A percentile compares a stretch with the other conserved stretches of the same genome.
Evolutionary conservation across 2,888 invertebrate species (phyloP).

Genomic region (Ichneumoninae sp.): DNA sequence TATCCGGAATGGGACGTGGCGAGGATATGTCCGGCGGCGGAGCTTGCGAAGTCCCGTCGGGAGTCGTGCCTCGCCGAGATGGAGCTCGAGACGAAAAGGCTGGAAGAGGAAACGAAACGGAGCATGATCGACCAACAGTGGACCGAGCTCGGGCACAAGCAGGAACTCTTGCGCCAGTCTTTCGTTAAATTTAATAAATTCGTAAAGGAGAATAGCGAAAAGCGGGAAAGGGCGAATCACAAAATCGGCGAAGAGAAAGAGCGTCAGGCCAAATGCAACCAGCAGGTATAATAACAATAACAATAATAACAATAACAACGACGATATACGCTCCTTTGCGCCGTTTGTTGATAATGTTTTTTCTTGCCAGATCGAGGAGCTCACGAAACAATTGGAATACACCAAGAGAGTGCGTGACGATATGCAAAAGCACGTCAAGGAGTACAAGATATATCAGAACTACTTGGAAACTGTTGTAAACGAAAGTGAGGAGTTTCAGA

Average conservation of each 20-base stretch:
- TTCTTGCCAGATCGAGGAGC: slow-evolving; percentile 83
- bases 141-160: slow-evolving; percentile 86
- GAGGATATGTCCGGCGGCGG: slow-evolving; percentile 86
- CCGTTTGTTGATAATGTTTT: neutral
- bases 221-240: slow-evolving; percentile 87
- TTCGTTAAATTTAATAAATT: slow-evolving; percentile 88
- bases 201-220: slow-evolving; percentile 88
- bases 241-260: slow-evolving; percentile 86
- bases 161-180: slow-evolving; percentile 85
- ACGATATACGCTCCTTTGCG: neutral
- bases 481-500: slow-evolving; percentile 86
- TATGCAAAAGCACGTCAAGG: slow-evolving; percentile 87
- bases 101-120: slow-evolving; percentile 84
- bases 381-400: slow-evolving; percentile 84
- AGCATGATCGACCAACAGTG: slow-evolving; percentile 85
- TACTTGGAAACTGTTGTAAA: slow-evolving; percentile 87
- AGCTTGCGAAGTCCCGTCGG: slow-evolving; percentile 86
- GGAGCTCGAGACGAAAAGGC: slow-evolving; percentile 84
- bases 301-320: neutral
- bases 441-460: slow-evolving; percentile 87
- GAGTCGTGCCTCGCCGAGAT: slow-evolving; percentile 86
- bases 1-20: slow-evolving; percentile 88
- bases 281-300: slow-evolving; percentile 80
- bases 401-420: slow-evolving; percentile 85
- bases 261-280: slow-evolving; percentile 84